Percentiles rank a stretch among this genome's conserved stretches.
Conservation (phyloP, 1,140 invertebrate genomes). For the Phthorimaea operculella region DNA sequence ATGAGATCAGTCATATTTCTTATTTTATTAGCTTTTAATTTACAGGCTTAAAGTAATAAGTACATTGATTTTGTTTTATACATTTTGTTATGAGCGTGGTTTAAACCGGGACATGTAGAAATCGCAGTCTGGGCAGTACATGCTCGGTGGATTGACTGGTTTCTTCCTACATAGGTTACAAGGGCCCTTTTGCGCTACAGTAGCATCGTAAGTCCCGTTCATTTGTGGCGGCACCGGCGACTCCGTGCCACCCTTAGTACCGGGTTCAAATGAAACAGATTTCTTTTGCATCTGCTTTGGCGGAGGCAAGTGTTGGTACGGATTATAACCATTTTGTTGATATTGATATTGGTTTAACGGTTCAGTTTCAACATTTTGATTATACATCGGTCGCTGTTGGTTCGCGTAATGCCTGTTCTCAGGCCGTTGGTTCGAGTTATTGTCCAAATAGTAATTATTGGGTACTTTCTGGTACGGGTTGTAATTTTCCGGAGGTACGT, state of each 20-base stretch:
- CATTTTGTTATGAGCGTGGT: conserved; percentile 57
- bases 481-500: conserved; percentile 44
- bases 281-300: conserved; percentile 71
- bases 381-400: conserved; percentile 38
- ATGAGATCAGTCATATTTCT: conserved; percentile 54
- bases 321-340: conserved; percentile 67
- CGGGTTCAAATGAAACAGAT: conserved; percentile 74
- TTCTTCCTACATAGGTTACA: conserved; percentile 90
- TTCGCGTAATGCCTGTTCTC: conserved; percentile 45
- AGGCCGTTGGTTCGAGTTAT: conserved; percentile 29
- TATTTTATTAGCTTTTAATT: conserved; percentile 15
- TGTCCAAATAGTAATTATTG: conserved; percentile 44
- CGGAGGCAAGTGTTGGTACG: conserved; percentile 69
- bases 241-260: conserved; percentile 71
- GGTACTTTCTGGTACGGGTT: conserved; percentile 48
- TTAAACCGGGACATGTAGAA: conserved; percentile 91
- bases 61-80: conserved; percentile 1
- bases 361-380: conserved; percentile 28
- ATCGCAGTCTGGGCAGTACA: conserved; percentile 90
- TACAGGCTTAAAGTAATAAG: not conserved
- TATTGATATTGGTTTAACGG: conserved; percentile 38
- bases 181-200: conserved; percentile 63
- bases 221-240: conserved; percentile 66
- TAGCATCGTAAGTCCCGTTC: conserved; percentile 35
- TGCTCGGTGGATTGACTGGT: conserved; percentile 75